A percentile compares a stretch with the other conserved stretches of the same genome.
Conservation (phyloP, 35 echinoderm and acorn worm species). For the Lytechinus pictus region DNA sequence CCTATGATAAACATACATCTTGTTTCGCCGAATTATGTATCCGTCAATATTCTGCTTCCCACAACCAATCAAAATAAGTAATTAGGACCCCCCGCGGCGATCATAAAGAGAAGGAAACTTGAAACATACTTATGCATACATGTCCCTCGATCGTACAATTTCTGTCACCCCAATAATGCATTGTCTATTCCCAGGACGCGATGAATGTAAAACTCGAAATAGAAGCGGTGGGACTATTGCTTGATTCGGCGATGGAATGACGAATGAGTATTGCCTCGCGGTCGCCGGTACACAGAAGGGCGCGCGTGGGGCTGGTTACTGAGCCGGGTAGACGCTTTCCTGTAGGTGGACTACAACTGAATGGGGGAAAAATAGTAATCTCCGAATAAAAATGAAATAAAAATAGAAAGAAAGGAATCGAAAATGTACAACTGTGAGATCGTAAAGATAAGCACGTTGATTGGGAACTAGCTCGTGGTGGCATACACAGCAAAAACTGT, state of each 20-base stretch:
- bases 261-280: background rate
- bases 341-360: too few species aligned
- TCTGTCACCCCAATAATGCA: background rate
- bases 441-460: too few species aligned
- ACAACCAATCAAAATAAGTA: constrained; percentile 5
- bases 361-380: background rate
- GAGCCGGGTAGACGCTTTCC: background rate
- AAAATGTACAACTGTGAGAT: too few species aligned
- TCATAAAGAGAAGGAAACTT: background rate
- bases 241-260: background rate
- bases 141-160: background rate
- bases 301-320: background rate
- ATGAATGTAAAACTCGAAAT: background rate
- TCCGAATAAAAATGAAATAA: background rate
- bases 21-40: background rate
- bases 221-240: background rate
- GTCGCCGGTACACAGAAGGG: background rate
- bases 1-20: background rate
- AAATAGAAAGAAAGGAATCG: background rate
- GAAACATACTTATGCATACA: constrained; percentile 18
- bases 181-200: background rate
- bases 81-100: background rate
- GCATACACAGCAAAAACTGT: too few species aligned
- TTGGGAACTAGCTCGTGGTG: too few species aligned
- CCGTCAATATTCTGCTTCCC: background rate